These are phyloP conservation scores for Hemistola chrysoprasaria DNA, from an alignment of 2,888 invertebrate genomes.

Conservation along the genomic window DNA sequence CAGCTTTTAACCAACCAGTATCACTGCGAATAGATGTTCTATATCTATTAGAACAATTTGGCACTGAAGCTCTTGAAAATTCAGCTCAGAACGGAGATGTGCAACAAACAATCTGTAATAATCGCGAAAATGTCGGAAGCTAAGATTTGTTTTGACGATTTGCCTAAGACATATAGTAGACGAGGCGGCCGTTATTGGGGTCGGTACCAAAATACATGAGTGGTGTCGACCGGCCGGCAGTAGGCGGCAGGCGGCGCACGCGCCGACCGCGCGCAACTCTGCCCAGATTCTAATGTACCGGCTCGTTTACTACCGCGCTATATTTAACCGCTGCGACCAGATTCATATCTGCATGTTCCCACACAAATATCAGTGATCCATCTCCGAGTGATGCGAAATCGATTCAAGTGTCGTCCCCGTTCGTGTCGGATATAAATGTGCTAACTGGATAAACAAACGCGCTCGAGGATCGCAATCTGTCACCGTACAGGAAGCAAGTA, in stretches of 20 bases:
- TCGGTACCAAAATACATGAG: slow-evolving; percentile 79
- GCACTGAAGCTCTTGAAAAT: slow-evolving; percentile 3
- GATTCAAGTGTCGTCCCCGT: slow-evolving; percentile 47
- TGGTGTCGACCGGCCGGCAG: slow-evolving; percentile 68
- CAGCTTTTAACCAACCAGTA: too few species aligned
- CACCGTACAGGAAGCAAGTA: slow-evolving; percentile 58
- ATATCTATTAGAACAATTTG: slow-evolving; percentile 3
- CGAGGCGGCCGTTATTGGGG: slow-evolving; percentile 76
- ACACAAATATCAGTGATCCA: slow-evolving; percentile 65
- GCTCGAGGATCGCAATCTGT: slow-evolving; percentile 29
- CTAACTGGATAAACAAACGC: slow-evolving; percentile 50
- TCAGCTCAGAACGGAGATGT: slow-evolving; percentile 11
- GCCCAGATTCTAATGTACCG: slow-evolving; percentile 62
- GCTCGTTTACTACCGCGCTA: slow-evolving; percentile 72
- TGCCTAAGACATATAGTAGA: slow-evolving; percentile 76
- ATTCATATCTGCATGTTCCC: slow-evolving; percentile 72
- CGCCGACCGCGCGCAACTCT: slow-evolving; percentile 70
- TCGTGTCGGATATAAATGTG: slow-evolving; percentile 52
- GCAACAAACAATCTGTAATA: slow-evolving; percentile 14
- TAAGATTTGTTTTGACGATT: slow-evolving; percentile 70
- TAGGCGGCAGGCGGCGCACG: slow-evolving; percentile 76
- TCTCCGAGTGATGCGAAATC: slow-evolving; percentile 63
- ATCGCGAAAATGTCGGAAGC: slow-evolving; percentile 24
- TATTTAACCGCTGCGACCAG: slow-evolving; percentile 76
- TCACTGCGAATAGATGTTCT: too few species aligned